Evolutionary conservation across 2,888 invertebrate species (phyloP), one percentile per base, ranked within the genome.

Genomic region (Dicyrtomina minuta): DNA sequence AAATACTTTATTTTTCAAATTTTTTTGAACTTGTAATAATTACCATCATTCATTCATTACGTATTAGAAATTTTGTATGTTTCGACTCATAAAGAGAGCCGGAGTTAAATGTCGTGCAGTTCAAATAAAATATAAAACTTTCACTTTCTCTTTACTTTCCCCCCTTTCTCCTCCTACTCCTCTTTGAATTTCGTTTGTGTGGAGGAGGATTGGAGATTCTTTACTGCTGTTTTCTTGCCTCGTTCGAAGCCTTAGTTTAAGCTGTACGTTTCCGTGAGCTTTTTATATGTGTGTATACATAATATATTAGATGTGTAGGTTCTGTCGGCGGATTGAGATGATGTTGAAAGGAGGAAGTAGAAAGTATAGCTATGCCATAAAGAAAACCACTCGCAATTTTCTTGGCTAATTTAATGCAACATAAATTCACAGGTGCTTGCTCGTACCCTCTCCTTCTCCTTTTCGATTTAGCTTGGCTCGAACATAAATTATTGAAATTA

Each of bases 401-500:
- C 39, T n/a, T 26, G 33, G 55, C 51, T 65, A 65, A 65, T 65
- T 65, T 65, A 65, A 55, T 65, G 55, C 55, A 55, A 39, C 43
- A 65, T 55, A 55, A 55, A 65, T 53, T 65, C 65, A 65, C 65
- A 53, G 55, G 65, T 55, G 65, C 55, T 65, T 26, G 33, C 58
- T 58, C 39, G 22, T 15, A 4, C 58, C 15, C 39, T 33, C 58
- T 58, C n/a, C 26, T 17, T 58, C 49, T n/a, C 20, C 55, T 27
- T 58, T 20, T 20, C 58, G 58, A 61, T 61, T 44, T 24, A 61
- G n/a, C 58, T 58, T 27, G 41, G 27, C 39, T 39, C 39, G 41
- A 65, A 65, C 53, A 65, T 65, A 65, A 65, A 55, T 65, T 65
- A 65, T 65, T 65, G 65, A 65, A 65, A 65, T 65, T 65, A 55